Evolutionary conservation across 1,140 invertebrate genomes (phyloP), one percentile per base, ranked within the genome.

Genomic region (Ectropis grisescens): DNA sequence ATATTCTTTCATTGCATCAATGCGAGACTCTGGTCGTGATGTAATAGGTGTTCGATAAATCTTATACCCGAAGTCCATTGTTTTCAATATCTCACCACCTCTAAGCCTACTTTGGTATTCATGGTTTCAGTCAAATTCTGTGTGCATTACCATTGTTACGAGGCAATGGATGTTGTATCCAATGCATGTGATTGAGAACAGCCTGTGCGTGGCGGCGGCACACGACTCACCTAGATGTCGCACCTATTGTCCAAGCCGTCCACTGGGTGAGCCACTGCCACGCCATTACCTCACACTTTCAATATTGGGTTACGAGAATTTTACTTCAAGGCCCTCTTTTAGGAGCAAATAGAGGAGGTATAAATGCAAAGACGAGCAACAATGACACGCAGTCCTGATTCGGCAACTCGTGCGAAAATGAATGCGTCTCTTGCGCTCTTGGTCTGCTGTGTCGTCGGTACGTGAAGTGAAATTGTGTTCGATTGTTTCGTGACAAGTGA

Each of bases 241-340:
- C 70, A 55, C 75, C 75, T 70, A 75, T 80, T 76, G 75, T 76
- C 70, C 61, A 58, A 56, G 38, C 47, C 51, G 47, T 39, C 47
- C 47, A 44, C 51, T 71, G 70, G 70, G 68, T 60, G 70, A 75
- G 68, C 66, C 68, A 40, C 61, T 51, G 44, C 55, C 46, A 36
- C 47, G 38, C 51, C 54, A 69, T 64, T 78, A 78, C 75, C 70
- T 80, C 71, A 80, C 53, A 66, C 68, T 62, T 69, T 67, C 75
- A 74, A 80, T 80, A 80, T 75, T 71, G 65, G 68, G 66, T 74
- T 75, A 80, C 75, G 72, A 76, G 67, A 74, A 75, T 75, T 74
- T 70, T 72, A 66, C 68, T 64, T 72, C 75, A 80, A 80, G 72
- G 75, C 51, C 61, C 55, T 46, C 66, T 58, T 75, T 75, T 75